Conservation (phyloP, 1,140 invertebrate species). For the Aporrectodea caliginosa region DNA sequence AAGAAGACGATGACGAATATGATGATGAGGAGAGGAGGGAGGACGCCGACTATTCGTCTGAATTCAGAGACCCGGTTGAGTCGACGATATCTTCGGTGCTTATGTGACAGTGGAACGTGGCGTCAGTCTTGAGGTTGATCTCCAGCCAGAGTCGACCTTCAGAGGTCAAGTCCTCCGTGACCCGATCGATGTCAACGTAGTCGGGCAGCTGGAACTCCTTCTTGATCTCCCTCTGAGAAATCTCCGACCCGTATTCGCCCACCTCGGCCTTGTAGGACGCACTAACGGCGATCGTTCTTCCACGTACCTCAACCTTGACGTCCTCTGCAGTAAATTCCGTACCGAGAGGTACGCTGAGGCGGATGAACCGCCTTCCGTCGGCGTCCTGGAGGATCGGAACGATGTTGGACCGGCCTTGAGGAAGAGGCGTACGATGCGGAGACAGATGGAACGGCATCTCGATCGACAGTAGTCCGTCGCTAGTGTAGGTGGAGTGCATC, state of each 20-base stretch:
- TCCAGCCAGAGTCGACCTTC: slow-evolving; percentile 25
- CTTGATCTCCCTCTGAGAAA: slow-evolving; percentile 10
- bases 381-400: slow-evolving; percentile 22
- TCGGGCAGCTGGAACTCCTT: slow-evolving; percentile 30
- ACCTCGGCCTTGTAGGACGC: slow-evolving; percentile 23
- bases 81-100: slow-evolving; percentile 5
- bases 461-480: slow-evolving; percentile 26
- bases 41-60: too few species aligned
- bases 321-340: slow-evolving; percentile 27
- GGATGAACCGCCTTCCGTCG: slow-evolving; percentile 25
- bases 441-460: slow-evolving; percentile 35
- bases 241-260: slow-evolving; percentile 20
- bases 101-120: slow-evolving; percentile 11
- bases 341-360: slow-evolving; percentile 21
- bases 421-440: slow-evolving; percentile 21
- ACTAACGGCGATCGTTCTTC: slow-evolving; percentile 12
- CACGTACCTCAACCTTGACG: slow-evolving; percentile 23
- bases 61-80: neutral
- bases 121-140: slow-evolving; percentile 23
- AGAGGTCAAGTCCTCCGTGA: slow-evolving; percentile 15
- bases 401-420: slow-evolving; percentile 20
- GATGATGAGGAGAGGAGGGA: too few species aligned
- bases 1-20: too few species aligned
- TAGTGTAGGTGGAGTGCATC: slow-evolving; percentile 27
- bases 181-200: slow-evolving; percentile 21